phyloP scores from a whole-genome alignment of 2,888 invertebrate genomes.

The Brachypterus glaber region DNA sequence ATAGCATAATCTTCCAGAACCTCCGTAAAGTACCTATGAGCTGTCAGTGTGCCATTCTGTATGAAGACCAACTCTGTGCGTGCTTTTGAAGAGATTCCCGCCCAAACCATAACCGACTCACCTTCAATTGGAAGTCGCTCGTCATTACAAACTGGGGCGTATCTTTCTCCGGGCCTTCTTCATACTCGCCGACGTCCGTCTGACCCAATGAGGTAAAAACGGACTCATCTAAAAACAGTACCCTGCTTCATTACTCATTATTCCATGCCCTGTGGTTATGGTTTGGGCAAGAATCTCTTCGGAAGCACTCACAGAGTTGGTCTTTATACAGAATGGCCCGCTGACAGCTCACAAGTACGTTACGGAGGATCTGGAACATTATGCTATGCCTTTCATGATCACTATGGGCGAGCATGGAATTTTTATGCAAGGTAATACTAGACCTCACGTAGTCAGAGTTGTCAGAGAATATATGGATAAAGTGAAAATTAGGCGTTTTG shows the following conservation, averaged over 20 bases:
- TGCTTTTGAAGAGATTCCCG: not conserved
- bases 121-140: too few relatives aligned
- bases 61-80: not conserved
- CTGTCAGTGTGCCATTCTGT: too few relatives aligned
- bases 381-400: not conserved
- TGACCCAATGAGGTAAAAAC: not conserved
- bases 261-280: constrained; percentile 1
- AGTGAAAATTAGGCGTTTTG: not conserved
- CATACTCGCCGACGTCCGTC: constrained; percentile 14
- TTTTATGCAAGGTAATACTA: too few relatives aligned
- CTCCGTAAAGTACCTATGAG: not conserved
- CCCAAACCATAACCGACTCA: not conserved
- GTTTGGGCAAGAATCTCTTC: not conserved
- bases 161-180: constrained; percentile 12
- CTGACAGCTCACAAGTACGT: not conserved
- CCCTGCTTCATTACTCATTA: not conserved
- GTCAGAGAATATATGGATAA: not conserved
- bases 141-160: too few relatives aligned
- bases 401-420: not conserved
- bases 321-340: not conserved
- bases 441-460: not conserved
- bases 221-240: not conserved
- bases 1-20: not conserved
- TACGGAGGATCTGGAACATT: not conserved
- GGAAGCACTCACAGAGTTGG: not conserved